Base-by-base conservation (phyloP, 2,888 invertebrate species). In the Dusona sp. region DNA sequence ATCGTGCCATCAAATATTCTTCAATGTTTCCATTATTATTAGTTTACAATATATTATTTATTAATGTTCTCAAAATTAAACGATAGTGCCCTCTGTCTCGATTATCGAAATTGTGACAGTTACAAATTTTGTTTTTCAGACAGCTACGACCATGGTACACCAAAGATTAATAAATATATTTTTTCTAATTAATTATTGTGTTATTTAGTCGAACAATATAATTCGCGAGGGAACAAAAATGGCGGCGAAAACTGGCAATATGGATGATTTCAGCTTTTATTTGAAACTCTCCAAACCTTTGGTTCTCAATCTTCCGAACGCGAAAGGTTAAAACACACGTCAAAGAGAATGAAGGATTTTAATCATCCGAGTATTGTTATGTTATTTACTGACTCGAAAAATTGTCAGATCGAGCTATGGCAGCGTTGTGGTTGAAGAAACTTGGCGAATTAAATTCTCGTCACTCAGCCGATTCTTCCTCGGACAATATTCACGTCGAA, bases 351-450 rank as follows among this genome's bases (percentile, higher is more conserved):
- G 36, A 36, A 33, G n/a, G 29, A 54, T 36, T 57, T 73, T 6
- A 33, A 25, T 54, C n/a, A 22, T 54, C 25, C 33, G 4, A 33
- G 51, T 70, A 8, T 33, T 19, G 19, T 29, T 2, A 1, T 33
- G 8, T 33, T 45, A 25, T 42, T 19, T 11, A 51, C 72, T 61
- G 51, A n/a, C 36, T 54, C 8, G 25, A 38, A 74, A 54, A 79
- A 74, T 70, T 42, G 22, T 29, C 2, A 88, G 95, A 95, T 89
- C 91, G 94, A 84, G 91, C 92, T 19, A 90, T 93, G 70, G 94
- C 95, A n/a, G 94, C 94, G 48, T 92, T 94, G 85, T 95, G 95
- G 95, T 89, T 95, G 33, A 93, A 94, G 87, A 95, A 94, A 88
- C 90, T 95, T 65, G 88, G 89, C 54, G 87, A 88, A 22, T 22